Base-by-base conservation (phyloP, 2,888 invertebrate species). In the Tanypteryx hageni region DNA sequence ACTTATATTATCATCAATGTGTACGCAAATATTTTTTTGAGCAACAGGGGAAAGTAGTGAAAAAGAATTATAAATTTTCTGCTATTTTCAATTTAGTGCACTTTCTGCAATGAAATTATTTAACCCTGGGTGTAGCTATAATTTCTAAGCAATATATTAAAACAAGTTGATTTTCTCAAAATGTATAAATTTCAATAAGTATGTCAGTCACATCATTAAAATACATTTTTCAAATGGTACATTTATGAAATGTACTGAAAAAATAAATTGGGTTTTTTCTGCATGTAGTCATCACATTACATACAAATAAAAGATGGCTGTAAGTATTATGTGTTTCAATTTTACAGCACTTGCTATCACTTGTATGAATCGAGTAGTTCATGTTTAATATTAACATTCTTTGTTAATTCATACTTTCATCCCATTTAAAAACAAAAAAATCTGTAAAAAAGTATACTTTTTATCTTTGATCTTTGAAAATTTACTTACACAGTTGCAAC, bases 341-440 rank as follows among this genome's bases (percentile, higher is more conserved):
- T n/a, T 68, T 64, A 89, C 89, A 89, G 89, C 89, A 89, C 89
- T 89, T 89, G 89, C 89, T 89, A 89, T 89, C 89, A 89, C 89
- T 64, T 89, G 68, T 89, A 89, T 89, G 89, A 68, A 89, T 89
- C 56, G 44, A 64, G 64, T 64, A 64, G 89, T 89, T 89, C 89
- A 89, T 31, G 27, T 76, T 89, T n/a, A 31, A n/a, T 64, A 9
- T 64, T n/a, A 44, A 64, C 89, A 89, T 44, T 89, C 61, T 31
- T 44, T 44, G 68, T 44, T 89, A 64, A 68, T 89, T 68, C 89
- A 89, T 64, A 89, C 68, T 64, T 89, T 89, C 89, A 64, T 64
- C 16, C 89, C 64, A 44, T 44, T 89, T 89, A 27, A 89, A 61
- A 89, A 68, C 68, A 56, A 89, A 61, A 68, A 14, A 86, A 86